Evolutionary conservation across 2,113 vertebrate species (phyloP).

Genomic region (Hirundichthys speculiger): DNA sequence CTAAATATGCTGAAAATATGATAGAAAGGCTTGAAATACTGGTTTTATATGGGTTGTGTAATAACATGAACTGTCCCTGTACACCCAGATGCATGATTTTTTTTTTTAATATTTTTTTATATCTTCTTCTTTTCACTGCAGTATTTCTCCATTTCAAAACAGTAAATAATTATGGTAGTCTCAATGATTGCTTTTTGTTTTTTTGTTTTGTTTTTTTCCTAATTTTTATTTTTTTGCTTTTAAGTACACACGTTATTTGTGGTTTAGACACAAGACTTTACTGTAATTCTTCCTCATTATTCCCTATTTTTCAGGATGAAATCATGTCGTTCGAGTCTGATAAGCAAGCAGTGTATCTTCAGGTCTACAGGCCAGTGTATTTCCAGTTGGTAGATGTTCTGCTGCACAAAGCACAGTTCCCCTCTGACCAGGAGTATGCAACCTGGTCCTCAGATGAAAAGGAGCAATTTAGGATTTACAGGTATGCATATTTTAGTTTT

Average conservation of each 20-base stretch:
- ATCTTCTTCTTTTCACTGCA: too few species aligned
- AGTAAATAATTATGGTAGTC: too few species aligned
- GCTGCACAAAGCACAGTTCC: slow-evolving; percentile 98
- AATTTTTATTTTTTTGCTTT: background rate
- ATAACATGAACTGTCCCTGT: too few species aligned
- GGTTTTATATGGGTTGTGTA: too few species aligned
- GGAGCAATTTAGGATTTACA: slow-evolving; percentile 98
- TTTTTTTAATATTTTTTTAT: too few species aligned
- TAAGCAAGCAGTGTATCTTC: slow-evolving; percentile 95
- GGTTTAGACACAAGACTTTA: background rate
- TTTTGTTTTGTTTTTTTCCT: too few species aligned
- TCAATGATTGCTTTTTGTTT: too few species aligned
- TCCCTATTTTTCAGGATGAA: slow-evolving; percentile 86
- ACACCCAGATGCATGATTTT: too few species aligned
- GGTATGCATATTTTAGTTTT: slow-evolving; percentile 69
- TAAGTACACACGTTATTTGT: background rate
- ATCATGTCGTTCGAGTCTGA: slow-evolving; percentile 96
- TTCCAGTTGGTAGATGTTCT: slow-evolving; percentile 98
- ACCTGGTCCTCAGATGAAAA: slow-evolving; percentile 98
- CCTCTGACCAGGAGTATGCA: slow-evolving; percentile 92
- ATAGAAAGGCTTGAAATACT: too few species aligned
- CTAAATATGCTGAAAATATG: too few species aligned
- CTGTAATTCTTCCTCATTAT: background rate
- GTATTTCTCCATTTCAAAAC: too few species aligned
- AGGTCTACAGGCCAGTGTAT: slow-evolving; percentile 97